phyloP scores from a whole-genome alignment of 2,113 vertebrate species.

The Hoplias malabaricus region DNA sequence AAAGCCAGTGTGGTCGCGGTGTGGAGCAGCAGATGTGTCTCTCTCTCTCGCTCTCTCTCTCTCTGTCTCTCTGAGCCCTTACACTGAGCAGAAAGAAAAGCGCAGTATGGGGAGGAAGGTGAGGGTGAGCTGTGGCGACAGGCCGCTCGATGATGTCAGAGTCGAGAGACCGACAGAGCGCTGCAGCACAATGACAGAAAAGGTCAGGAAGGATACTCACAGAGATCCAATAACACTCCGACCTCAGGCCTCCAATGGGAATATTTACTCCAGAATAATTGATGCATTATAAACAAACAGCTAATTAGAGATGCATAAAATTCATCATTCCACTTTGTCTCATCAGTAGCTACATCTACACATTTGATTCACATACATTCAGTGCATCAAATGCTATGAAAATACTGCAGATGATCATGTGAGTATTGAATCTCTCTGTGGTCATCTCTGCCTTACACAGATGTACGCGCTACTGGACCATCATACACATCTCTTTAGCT shows the following conservation, averaged over 20 bases:
- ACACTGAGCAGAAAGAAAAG: background rate
- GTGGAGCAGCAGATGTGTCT: background rate
- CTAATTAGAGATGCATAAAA: background rate
- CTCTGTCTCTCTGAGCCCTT: background rate
- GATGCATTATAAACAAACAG: background rate
- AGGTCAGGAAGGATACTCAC: conserved; percentile 6
- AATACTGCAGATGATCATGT: background rate
- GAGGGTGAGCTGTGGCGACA: conserved; percentile 26
- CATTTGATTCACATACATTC: too few relatives aligned
- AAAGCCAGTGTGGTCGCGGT: background rate
- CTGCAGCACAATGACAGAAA: background rate
- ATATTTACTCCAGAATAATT: background rate
- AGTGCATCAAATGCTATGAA: too few relatives aligned
- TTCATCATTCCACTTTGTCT: too few relatives aligned
- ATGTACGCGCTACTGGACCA: conserved; percentile 27
- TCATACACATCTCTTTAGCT: conserved; percentile 52
- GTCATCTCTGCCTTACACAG: conserved; percentile 5
- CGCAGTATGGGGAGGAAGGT: background rate
- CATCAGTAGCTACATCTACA: too few relatives aligned
- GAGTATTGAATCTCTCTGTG: conserved; percentile 35
- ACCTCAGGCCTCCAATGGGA: background rate
- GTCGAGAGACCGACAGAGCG: background rate
- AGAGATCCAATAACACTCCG: background rate
- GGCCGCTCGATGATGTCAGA: conserved; percentile 3
- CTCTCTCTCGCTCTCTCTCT: background rate